Percentiles rank a stretch among this genome's conserved stretches.
Evolutionary conservation across 2,888 invertebrate genomes (phyloP).

Genomic region (Leuctra nigra): DNA sequence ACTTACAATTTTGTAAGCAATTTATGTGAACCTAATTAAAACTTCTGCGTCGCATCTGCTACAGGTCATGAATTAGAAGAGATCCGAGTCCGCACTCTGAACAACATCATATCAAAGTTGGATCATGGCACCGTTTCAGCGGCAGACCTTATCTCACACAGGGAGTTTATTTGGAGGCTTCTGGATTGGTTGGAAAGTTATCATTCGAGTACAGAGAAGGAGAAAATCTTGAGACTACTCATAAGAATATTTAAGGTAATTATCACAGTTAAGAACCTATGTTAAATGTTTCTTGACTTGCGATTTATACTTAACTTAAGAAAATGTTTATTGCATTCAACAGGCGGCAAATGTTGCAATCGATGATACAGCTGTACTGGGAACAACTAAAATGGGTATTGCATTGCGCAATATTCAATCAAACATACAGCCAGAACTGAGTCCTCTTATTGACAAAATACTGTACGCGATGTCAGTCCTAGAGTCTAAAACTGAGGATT

Average conservation of each 20-base stretch:
- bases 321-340: slow-evolving; percentile 29
- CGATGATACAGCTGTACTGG: too few species aligned
- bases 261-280: too few species aligned
- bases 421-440: slow-evolving; percentile 42
- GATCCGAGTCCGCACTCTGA: slow-evolving; percentile 50
- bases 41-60: too few species aligned
- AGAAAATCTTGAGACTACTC: slow-evolving; percentile 51
- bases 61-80: slow-evolving; percentile 51
- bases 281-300: slow-evolving; percentile 5
- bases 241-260: slow-evolving; percentile 40
- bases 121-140: slow-evolving; percentile 54
- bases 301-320: not conserved
- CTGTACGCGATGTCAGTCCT: slow-evolving; percentile 27
- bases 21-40: too few species aligned
- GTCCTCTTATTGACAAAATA: slow-evolving; percentile 43
- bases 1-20: too few species aligned
- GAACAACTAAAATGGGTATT: too few species aligned
- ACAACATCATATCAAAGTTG: slow-evolving; percentile 53
- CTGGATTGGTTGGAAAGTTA: slow-evolving; percentile 54
- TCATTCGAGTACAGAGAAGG: slow-evolving; percentile 47
- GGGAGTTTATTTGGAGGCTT: slow-evolving; percentile 51
- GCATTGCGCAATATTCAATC: slow-evolving; percentile 42
- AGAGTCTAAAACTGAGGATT: not conserved
- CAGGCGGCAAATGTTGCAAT: slow-evolving; percentile 36
- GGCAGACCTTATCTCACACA: slow-evolving; percentile 51